Evolutionary conservation across 2,797 vertebrate genomes (phyloP), one percentile per base, ranked within the genome.

Genomic region (Oreochromis mossambicus): DNA sequence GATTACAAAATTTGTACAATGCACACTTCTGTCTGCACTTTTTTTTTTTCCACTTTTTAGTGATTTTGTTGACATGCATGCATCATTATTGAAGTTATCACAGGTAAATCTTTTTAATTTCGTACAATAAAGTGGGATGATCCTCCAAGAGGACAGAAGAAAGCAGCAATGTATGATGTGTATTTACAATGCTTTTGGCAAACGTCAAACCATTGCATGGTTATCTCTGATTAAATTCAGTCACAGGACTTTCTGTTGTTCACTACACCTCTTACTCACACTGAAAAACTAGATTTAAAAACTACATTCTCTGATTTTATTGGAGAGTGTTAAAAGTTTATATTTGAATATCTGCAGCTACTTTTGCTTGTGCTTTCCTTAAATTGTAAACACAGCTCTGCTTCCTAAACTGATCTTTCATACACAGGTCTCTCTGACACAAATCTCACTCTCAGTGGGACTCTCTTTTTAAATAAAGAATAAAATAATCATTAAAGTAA

Each of bases 191-290:
- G 61, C 3, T 12, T n/a, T 38, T 13, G 29, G 29, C 15, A 61
- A 61, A 61, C 0, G 5, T 61, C 15, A 61, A 34, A 7, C 0
- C 5, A 34, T 19, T 19, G 1, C 6, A n/a, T n/a, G 11, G 0
- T 66, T 0, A 0, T 34, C 21, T 68, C 21, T 43, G 66, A 41
- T 46, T 70, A 26, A 70, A 26, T 11, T 26, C 41, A 70, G 66
- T 70, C 66, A 26, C 21, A 43, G 36, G n/a, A 68, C n/a, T 43
- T 68, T 68, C 11, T 68, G n/a, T 26, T 70, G 8, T 26, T 70
- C 43, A 26, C 50, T 51, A 19, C 10, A 50, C 48, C 4, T 51
- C 19, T 17, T 51, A 7, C 5, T 50, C 12, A 6, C n/a, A 24
- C 63, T 41, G 63, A 68, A 58, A 56, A 61, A 0, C 29, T 61